Evolutionary conservation across 2,888 invertebrate species (phyloP).

Genomic region (Volucella inflata): DNA sequence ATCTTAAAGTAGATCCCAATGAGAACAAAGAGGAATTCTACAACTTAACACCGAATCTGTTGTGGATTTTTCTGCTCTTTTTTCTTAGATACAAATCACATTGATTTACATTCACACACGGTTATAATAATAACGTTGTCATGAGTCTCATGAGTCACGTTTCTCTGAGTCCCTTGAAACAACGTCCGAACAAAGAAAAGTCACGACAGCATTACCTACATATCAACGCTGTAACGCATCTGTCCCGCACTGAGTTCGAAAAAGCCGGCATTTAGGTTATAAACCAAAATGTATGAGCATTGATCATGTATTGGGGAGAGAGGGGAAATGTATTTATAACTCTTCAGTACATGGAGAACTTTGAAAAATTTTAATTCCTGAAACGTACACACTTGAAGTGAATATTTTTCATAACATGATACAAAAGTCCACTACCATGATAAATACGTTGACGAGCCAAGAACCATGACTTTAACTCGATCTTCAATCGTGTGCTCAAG

Average conservation of each 20-base stretch:
- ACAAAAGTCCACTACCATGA: conserved; percentile 12
- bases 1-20: conserved; percentile 53
- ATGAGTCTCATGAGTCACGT: conserved; percentile 66
- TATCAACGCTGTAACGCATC: conserved; percentile 35
- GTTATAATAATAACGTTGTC: conserved; percentile 30
- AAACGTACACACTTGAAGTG: conserved; percentile 48
- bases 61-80: not conserved
- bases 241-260: not conserved
- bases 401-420: conserved; percentile 57
- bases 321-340: conserved; percentile 1
- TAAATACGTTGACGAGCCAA: conserved; percentile 13
- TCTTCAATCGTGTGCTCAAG: not conserved
- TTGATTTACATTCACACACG: conserved; percentile 53
- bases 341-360: not conserved
- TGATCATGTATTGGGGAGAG: conserved; percentile 21
- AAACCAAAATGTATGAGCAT: conserved; percentile 19
- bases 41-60: conserved; percentile 8
- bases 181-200: conserved; percentile 22
- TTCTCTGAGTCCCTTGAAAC: conserved; percentile 4
- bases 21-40: conserved; percentile 52
- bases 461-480: conserved; percentile 6
- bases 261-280: conserved; percentile 17
- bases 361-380: conserved; percentile 48
- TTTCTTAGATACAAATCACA: conserved; percentile 35
- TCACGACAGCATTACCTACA: conserved; percentile 41